phyloP scores from a whole-genome alignment of 2,888 invertebrate genomes.

The Dryadula phaetusa region DNA sequence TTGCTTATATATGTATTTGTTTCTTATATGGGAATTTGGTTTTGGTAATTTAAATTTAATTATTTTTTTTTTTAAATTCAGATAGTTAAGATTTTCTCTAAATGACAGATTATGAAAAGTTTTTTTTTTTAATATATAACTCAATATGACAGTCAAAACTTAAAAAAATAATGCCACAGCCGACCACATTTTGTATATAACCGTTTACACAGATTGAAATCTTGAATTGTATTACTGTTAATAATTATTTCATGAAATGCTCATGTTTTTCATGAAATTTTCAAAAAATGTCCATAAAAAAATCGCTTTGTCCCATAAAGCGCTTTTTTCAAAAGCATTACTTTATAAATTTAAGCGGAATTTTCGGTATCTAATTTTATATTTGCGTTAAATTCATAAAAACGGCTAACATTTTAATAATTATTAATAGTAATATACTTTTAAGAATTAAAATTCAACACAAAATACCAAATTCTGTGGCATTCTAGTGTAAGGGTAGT shows the following conservation, averaged over 20 bases:
- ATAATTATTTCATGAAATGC: neutral
- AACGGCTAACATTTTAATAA: neutral
- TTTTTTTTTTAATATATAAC: neutral
- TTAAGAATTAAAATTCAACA: neutral
- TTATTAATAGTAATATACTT: conserved; percentile 15
- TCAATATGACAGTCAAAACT: conserved; percentile 46
- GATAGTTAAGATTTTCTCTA: neutral
- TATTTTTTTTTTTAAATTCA: neutral
- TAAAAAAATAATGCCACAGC: conserved; percentile 46
- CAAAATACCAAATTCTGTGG: conserved; percentile 45
- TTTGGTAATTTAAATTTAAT: neutral
- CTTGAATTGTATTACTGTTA: conserved; percentile 20
- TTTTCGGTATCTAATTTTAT: neutral
- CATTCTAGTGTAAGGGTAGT: conserved; percentile 37
- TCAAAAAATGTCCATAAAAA: too few relatives aligned
- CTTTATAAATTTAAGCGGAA: neutral
- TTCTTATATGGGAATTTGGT: neutral
- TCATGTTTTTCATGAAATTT: conserved; percentile 4
- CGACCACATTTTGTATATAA: conserved; percentile 36
- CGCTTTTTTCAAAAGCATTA: too few relatives aligned
- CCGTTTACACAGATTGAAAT: conserved; percentile 20
- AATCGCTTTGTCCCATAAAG: too few relatives aligned
- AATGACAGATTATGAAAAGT: neutral
- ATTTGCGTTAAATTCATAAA: neutral
- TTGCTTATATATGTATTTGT: neutral